A percentile compares a stretch with the other conserved stretches of the same genome.
Evolutionary conservation across 2,113 vertebrate species (phyloP).

Genomic region (Lophura nycthemera): DNA sequence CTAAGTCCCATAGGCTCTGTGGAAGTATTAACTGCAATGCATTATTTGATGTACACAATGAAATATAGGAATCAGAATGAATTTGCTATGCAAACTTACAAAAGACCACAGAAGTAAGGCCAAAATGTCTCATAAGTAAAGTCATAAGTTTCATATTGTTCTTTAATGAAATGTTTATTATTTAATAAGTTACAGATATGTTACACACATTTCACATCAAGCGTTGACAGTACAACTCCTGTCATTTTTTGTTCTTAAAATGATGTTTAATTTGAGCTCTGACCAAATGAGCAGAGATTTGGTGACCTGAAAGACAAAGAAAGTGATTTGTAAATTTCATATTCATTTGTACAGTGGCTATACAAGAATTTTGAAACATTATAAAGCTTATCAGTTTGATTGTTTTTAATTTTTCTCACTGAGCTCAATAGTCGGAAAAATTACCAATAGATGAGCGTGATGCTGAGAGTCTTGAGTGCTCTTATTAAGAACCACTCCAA

Average conservation of each 20-base stretch:
- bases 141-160: neutral
- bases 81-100: neutral
- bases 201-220: neutral
- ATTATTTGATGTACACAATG: neutral
- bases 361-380: neutral
- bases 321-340: slow-evolving; percentile 24
- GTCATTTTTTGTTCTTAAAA: neutral
- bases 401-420: neutral
- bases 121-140: neutral
- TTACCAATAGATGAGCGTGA: neutral
- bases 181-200: slow-evolving; percentile 11
- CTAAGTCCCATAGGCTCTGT: neutral
- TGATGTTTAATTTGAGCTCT: neutral
- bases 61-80: neutral
- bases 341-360: neutral
- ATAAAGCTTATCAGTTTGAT: neutral
- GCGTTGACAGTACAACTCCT: neutral
- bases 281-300: neutral
- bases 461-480: neutral
- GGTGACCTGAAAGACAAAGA: slow-evolving; percentile 61
- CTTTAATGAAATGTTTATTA: slow-evolving; percentile 28
- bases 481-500: neutral
- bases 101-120: neutral
- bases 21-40: neutral
- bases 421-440: neutral